Evolutionary conservation across 2,888 invertebrate species (phyloP).

Genomic region (Harpagoxenus sublaevis): DNA sequence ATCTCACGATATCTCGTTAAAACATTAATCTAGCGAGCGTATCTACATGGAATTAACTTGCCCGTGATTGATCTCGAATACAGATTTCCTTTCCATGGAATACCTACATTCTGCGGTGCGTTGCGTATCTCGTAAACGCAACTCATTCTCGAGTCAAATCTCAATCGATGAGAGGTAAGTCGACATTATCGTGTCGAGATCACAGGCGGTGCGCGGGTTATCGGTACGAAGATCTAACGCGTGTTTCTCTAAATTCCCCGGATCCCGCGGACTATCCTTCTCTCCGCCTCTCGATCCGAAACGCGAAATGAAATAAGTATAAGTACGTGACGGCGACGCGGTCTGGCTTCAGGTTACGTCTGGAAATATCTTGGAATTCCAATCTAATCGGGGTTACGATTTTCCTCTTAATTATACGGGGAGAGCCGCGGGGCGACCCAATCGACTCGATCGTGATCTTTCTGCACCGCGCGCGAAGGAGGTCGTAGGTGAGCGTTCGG

Average conservation of each 20-base stretch:
- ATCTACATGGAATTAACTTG: constrained; percentile 38
- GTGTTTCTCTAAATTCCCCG: constrained; percentile 49
- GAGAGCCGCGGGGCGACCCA: constrained; percentile 32
- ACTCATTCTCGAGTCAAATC: constrained; percentile 50
- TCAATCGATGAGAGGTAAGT: constrained; percentile 44
- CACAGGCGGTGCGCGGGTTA: constrained; percentile 28
- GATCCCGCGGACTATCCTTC: constrained; percentile 12
- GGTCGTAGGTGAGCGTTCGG: constrained; percentile 62
- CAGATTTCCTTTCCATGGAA: constrained; percentile 41
- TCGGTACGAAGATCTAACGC: constrained; percentile 40
- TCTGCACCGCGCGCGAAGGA: constrained; percentile 46
- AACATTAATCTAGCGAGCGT: constrained; percentile 36
- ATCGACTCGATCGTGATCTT: constrained; percentile 50
- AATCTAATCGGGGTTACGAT: constrained; percentile 51
- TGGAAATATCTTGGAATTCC: constrained; percentile 47
- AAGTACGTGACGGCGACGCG: constrained; percentile 26
- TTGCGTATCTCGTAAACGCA: constrained; percentile 40
- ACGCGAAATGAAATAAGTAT: constrained; percentile 46
- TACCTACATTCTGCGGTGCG: constrained; percentile 25
- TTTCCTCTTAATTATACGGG: constrained; percentile 57
- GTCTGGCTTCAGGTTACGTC: constrained; percentile 8
- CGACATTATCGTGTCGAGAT: constrained; percentile 39
- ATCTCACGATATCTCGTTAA: constrained; percentile 51
- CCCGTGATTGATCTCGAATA: constrained; percentile 40
- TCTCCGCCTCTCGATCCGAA: constrained; percentile 3